Conservation (phyloP, 2,113 vertebrate species). For the Prinia subflava region DNA sequence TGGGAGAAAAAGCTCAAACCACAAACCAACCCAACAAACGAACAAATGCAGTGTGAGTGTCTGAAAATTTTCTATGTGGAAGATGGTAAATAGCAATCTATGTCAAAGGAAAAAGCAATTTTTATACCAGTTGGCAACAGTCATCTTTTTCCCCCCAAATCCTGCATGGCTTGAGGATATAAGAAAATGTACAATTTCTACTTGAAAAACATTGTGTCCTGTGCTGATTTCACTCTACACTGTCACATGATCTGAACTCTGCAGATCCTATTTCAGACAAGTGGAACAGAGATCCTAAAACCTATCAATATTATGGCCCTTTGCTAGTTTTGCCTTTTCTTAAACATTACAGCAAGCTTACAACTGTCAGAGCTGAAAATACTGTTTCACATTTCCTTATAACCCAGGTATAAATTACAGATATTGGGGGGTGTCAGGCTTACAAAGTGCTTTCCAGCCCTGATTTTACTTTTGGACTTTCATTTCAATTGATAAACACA, state of each 20-base stretch:
- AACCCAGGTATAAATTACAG: background rate
- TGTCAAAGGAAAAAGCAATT: background rate
- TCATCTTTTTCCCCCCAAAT: rapidly evolving
- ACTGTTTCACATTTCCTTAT: background rate
- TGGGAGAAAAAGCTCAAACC: background rate
- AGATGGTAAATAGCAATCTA: background rate
- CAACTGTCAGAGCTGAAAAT: background rate
- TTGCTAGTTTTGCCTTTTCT: background rate
- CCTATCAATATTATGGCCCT: background rate
- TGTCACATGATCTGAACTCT: background rate
- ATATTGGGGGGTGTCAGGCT: background rate
- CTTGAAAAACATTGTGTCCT: background rate
- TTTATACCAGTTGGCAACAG: background rate
- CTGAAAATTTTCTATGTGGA: background rate
- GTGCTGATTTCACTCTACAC: background rate
- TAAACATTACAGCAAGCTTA: background rate
- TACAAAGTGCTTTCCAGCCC: background rate
- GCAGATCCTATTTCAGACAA: background rate
- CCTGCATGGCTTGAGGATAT: background rate
- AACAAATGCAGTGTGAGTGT: background rate
- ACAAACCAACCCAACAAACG: background rate
- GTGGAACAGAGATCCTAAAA: background rate
- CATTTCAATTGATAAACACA: background rate
- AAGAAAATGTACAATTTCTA: background rate
- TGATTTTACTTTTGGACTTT: background rate